phyloP scores from a whole-genome alignment of 2,888 invertebrate genomes.

The Drosophila sordidapex region DNA sequence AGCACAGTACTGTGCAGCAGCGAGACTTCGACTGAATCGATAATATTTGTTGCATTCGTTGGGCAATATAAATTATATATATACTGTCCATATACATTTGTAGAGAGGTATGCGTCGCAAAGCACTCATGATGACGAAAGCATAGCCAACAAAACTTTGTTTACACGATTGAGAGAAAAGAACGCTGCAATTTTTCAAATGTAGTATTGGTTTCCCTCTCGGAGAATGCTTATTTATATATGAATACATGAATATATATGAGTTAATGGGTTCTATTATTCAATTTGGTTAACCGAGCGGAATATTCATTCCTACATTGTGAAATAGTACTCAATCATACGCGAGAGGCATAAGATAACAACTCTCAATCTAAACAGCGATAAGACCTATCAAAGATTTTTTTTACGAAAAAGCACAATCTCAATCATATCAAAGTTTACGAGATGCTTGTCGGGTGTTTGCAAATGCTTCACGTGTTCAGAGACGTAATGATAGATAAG shows the following conservation, averaged over 20 bases:
- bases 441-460: too few relatives aligned
- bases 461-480: neutral
- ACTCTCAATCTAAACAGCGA: neutral
- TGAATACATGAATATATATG: too few relatives aligned
- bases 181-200: neutral
- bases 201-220: neutral
- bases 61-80: neutral
- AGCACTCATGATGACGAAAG: neutral
- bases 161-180: neutral
- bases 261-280: neutral
- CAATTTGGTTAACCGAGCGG: neutral
- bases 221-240: neutral
- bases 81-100: neutral
- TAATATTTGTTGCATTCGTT: neutral
- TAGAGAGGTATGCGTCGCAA: neutral
- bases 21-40: neutral
- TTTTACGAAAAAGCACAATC: neutral
- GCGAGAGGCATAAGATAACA: neutral
- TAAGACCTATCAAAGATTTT: conserved; percentile 8
- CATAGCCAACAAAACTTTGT: neutral
- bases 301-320: neutral
- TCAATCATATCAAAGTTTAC: neutral
- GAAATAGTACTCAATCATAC: neutral
- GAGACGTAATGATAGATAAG: neutral
- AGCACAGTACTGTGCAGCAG: neutral